Percentiles rank a stretch among this genome's conserved stretches.
These are phyloP conservation scores for Nudaria mundana DNA, from an alignment of 2,888 invertebrate genomes.

Conservation along the genomic window DNA sequence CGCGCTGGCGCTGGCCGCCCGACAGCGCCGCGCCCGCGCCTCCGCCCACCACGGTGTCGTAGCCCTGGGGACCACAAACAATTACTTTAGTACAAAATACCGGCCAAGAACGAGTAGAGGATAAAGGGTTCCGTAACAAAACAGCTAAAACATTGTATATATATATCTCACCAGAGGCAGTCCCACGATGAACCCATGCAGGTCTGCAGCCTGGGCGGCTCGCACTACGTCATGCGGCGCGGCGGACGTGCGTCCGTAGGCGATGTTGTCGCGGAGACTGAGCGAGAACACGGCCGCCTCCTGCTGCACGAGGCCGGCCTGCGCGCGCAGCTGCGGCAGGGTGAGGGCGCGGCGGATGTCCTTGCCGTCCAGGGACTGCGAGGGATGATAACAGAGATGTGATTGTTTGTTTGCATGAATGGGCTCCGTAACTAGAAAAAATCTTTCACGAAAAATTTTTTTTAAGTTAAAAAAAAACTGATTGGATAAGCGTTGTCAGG, in stretches of 20 bases:
- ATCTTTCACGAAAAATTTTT: too few relatives aligned
- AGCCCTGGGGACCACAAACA: slow-evolving; percentile 69
- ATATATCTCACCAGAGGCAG: slow-evolving; percentile 81
- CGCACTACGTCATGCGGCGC: slow-evolving; percentile 86
- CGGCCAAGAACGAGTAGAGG: background rate
- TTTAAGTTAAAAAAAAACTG: too few relatives aligned
- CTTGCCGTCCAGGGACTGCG: slow-evolving; percentile 75
- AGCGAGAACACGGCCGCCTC: slow-evolving; percentile 92
- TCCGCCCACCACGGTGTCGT: slow-evolving; percentile 84
- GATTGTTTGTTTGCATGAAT: too few relatives aligned
- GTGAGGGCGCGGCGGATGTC: slow-evolving; percentile 81
- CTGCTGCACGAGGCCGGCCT: slow-evolving; percentile 91
- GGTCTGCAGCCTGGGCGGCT: slow-evolving; percentile 88
- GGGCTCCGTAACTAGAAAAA: too few relatives aligned
- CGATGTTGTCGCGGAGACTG: slow-evolving; percentile 91
- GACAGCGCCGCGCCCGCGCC: slow-evolving; percentile 86
- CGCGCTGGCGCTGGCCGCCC: slow-evolving; percentile 88
- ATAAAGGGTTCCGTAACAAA: too few relatives aligned
- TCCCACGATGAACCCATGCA: slow-evolving; percentile 86
- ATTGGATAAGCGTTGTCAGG: too few relatives aligned
- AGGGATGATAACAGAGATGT: too few relatives aligned
- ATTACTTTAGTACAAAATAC: background rate
- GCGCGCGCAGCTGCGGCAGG: slow-evolving; percentile 83
- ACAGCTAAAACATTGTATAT: too few relatives aligned
- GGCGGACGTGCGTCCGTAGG: slow-evolving; percentile 86